Conservation (phyloP, 2,113 vertebrate genomes). For the Athene noctua region DNA sequence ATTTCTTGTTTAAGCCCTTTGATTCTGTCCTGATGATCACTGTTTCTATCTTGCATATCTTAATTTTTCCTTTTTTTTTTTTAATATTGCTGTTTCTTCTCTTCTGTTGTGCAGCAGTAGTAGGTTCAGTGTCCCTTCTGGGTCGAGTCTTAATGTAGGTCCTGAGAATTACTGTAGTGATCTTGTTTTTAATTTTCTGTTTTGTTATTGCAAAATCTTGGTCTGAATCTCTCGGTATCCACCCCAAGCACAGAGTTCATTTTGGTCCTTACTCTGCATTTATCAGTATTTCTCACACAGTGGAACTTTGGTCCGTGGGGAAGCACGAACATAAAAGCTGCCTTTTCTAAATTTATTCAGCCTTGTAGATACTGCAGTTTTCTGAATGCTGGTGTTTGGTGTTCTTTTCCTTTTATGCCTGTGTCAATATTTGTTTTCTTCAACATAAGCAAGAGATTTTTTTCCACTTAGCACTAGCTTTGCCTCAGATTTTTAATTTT, state of each 20-base stretch:
- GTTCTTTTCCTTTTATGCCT: not conserved
- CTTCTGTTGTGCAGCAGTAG: not conserved
- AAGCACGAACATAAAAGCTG: not conserved
- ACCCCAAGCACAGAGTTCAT: not conserved
- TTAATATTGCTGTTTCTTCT: accelerated
- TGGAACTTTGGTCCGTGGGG: not conserved
- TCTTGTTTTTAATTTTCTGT: not conserved
- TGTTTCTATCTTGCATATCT: accelerated
- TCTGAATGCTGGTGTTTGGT: not conserved
- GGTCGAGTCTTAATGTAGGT: not conserved
- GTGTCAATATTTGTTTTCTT: not conserved
- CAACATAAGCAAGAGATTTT: not conserved
- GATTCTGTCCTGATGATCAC: not conserved
- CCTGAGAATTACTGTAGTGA: not conserved
- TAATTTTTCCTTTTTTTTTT: not conserved
- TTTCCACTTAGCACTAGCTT: not conserved
- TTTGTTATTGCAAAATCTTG: not conserved
- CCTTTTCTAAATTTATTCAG: not conserved
- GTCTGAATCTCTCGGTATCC: not conserved
- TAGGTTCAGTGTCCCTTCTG: not conserved
- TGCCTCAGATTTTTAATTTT: not conserved
- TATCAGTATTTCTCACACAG: not conserved
- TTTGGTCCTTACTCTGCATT: not conserved
- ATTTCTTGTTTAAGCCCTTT: not conserved
- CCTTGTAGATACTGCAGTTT: not conserved